Conservation (phyloP, 2,888 invertebrate species). For the Leucophora obtusa region DNA sequence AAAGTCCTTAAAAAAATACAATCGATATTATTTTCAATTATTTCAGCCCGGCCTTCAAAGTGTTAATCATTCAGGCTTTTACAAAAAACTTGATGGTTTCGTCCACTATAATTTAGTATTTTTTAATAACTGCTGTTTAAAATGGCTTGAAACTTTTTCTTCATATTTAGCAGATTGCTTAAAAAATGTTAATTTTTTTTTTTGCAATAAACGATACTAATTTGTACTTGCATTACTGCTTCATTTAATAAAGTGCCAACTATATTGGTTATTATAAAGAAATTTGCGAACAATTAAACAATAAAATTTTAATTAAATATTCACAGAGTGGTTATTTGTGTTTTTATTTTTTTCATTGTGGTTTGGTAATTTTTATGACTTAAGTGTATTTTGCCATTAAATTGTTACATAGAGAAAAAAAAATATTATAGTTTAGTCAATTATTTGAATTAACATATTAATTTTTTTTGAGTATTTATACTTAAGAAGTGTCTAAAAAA, state of each 20-base stretch:
- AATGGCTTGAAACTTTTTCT: too few relatives aligned
- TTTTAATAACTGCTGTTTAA: background rate
- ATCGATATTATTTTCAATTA: too few relatives aligned
- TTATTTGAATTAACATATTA: too few relatives aligned
- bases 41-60: background rate
- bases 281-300: background rate
- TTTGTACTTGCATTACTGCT: background rate
- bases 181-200: background rate
- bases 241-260: constrained; percentile 32
- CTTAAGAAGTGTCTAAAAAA: too few relatives aligned
- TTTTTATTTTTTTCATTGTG: background rate
- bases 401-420: too few relatives aligned
- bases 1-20: too few relatives aligned
- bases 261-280: constrained; percentile 11
- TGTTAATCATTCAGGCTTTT: background rate
- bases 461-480: too few relatives aligned
- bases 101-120: background rate
- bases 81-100: background rate
- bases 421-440: too few relatives aligned
- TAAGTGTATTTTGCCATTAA: constrained; percentile 21
- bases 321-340: background rate
- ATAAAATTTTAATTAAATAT: background rate
- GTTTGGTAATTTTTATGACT: background rate
- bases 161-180: too few relatives aligned
- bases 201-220: background rate